Percentiles rank a stretch among this genome's conserved stretches.
Evolutionary conservation across 2,888 invertebrate species (phyloP).

Genomic region (Macaria notata): DNA sequence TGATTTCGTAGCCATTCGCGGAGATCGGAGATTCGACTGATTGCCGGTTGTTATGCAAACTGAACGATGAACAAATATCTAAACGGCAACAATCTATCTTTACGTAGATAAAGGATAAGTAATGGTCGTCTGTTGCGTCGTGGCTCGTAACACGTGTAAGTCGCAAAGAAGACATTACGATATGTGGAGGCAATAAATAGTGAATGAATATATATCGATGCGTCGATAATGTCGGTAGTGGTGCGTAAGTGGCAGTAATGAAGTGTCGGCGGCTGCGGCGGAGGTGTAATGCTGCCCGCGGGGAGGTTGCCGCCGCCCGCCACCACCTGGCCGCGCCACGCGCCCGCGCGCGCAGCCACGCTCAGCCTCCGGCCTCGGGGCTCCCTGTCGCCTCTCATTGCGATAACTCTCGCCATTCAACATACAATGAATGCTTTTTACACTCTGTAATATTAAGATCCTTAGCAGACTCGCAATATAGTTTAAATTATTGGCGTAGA

Average conservation of each 20-base stretch:
- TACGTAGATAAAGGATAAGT: conserved; percentile 13
- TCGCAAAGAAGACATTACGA: too few relatives aligned
- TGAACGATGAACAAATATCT: conserved; percentile 20
- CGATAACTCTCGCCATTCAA: too few relatives aligned
- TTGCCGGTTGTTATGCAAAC: conserved; percentile 38
- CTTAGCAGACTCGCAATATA: too few relatives aligned
- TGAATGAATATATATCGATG: conserved; percentile 11
- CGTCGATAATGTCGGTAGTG: conserved; percentile 33
- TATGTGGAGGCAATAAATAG: too few relatives aligned
- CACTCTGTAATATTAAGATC: too few relatives aligned
- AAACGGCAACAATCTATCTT: conserved; percentile 7
- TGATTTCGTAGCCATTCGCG: conserved; percentile 38
- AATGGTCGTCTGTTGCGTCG: conserved; percentile 2
- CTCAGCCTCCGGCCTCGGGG: too few relatives aligned
- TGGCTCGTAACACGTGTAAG: conserved; percentile 6
- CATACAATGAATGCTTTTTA: too few relatives aligned
- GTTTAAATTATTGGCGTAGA: too few relatives aligned
- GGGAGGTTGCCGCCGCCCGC: conserved; percentile 44
- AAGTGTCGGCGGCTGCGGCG: conserved; percentile 61
- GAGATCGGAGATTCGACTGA: conserved; percentile 31
- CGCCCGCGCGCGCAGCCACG: too few relatives aligned
- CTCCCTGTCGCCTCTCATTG: too few relatives aligned
- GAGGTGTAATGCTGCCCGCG: too few relatives aligned
- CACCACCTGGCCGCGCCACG: too few relatives aligned
- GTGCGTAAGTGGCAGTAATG: conserved; percentile 43